Evolutionary conservation across 2,888 invertebrate species (phyloP).

Genomic region (Chloromyia formosa): DNA sequence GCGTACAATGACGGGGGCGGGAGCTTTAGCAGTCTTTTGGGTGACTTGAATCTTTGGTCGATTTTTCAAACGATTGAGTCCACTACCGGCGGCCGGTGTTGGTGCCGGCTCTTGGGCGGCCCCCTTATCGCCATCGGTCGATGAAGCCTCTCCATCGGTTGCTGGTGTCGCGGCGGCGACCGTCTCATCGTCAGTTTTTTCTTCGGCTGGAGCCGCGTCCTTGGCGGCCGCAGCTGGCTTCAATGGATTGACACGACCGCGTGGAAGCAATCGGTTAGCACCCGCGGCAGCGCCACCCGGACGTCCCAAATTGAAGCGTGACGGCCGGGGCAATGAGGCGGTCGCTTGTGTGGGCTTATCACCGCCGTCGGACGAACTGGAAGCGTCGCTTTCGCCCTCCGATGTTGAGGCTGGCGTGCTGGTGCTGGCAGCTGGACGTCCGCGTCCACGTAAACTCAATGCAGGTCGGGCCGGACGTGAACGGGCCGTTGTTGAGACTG

Average conservation of each 20-base stretch:
- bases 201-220: slow-evolving; percentile 55
- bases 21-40: slow-evolving; percentile 54
- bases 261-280: slow-evolving; percentile 59
- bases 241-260: slow-evolving; percentile 56
- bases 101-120: slow-evolving; percentile 44
- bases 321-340: slow-evolving; percentile 56
- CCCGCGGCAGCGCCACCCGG: slow-evolving; percentile 51
- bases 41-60: slow-evolving; percentile 61
- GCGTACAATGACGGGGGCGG: slow-evolving; percentile 51
- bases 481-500: slow-evolving; percentile 58
- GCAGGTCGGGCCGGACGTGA: slow-evolving; percentile 59
- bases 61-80: slow-evolving; percentile 61
- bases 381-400: slow-evolving; percentile 43
- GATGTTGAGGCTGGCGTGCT: slow-evolving; percentile 57
- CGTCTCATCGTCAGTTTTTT: slow-evolving; percentile 53
- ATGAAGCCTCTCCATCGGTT: slow-evolving; percentile 49
- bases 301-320: slow-evolving; percentile 61
- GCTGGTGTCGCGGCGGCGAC: slow-evolving; percentile 43
- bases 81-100: slow-evolving; percentile 51
- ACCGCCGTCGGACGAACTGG: slow-evolving; percentile 51
- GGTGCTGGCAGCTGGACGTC: slow-evolving; percentile 55
- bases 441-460: slow-evolving; percentile 59
- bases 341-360: slow-evolving; percentile 53
- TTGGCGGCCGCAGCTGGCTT: slow-evolving; percentile 53
- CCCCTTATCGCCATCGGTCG: slow-evolving; percentile 50